Base-by-base conservation (phyloP, 1,140 invertebrate genomes). In the Steinernema feltiae region DNA sequence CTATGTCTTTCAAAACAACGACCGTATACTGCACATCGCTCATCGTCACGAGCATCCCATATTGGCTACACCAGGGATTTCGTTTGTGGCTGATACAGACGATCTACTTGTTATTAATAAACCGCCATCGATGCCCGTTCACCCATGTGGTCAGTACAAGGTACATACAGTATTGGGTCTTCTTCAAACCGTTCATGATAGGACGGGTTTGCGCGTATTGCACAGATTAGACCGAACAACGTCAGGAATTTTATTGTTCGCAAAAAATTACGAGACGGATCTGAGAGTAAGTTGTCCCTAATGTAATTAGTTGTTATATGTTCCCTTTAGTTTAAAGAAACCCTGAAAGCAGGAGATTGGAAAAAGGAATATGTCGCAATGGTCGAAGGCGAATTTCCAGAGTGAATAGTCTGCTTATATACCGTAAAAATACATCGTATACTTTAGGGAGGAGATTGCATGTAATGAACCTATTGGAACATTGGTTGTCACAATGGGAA, bases 51-150 rank as follows among this genome's bases (percentile, higher is more conserved):
- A 84, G 69, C 83, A 83, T 82, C 82, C 81, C 3, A 75, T 76
- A 18, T 70, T 70, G 27, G 69, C 63, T 27, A 30, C 48, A 27
- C 74, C 82, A 18, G 17, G 69, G 75, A 81, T 84, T 72, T 41
- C 77, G 53, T 92, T 99, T 88, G 92, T 99, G 87, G 92, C 94
- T 90, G 94, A 97, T 90, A 94, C 94, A 90, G 93, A 97, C 88
- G 94, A 98, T 90, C 91, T 98, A 89, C 91, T 99, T 88, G 97
- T 99, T 87, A 93, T 99, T 87, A 95, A 99, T 91, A 99, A 99
- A 91, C 97, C 97, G 84, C 92, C 95, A 87, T 99, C 96, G 88
- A 95, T 99, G 89, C 97, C 97, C 88, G 94, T 93, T 90, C 87
- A 91, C 72, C 71, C 73, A 0, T 82, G 83, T 74, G 83, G 84